Percentiles rank a stretch among this genome's conserved stretches.
These are phyloP conservation scores for Halichoerus grypus DNA, from an alignment of 2,113 vertebrate genomes.

Conservation along the genomic window DNA sequence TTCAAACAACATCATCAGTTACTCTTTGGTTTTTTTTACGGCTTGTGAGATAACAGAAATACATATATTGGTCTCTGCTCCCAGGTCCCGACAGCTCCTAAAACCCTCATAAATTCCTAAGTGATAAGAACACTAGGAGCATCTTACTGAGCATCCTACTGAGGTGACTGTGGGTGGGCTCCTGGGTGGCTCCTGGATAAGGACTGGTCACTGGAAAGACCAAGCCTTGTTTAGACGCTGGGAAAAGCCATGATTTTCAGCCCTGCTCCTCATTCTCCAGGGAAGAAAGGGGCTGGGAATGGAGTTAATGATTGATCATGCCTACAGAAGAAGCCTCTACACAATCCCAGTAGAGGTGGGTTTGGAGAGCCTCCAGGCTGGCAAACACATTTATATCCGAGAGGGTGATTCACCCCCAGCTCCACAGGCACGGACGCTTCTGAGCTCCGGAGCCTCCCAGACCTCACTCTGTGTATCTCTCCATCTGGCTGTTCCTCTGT, in stretches of 20 bases:
- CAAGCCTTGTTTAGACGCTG: neutral
- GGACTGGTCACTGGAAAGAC: neutral
- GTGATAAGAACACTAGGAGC: neutral
- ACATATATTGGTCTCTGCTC: neutral
- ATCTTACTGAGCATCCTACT: neutral
- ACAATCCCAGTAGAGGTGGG: neutral
- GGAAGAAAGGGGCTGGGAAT: neutral
- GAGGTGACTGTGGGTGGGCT: neutral
- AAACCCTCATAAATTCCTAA: neutral
- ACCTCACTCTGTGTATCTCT: neutral
- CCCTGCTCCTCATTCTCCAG: neutral
- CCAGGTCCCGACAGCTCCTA: neutral
- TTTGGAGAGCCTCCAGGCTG: neutral
- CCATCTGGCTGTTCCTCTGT: neutral
- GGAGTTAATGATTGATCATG: neutral
- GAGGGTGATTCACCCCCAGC: neutral
- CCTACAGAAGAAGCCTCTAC: too few relatives aligned
- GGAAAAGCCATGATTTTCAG: neutral
- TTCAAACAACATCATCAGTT: neutral
- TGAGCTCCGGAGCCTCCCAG: neutral
- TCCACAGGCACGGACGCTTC: neutral
- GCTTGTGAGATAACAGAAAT: neutral
- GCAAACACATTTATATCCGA: neutral
- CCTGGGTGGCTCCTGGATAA: neutral
- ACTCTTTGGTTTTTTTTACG: neutral